Conservation (phyloP, 2,113 vertebrate species). For the Rhipidura dahli region DNA sequence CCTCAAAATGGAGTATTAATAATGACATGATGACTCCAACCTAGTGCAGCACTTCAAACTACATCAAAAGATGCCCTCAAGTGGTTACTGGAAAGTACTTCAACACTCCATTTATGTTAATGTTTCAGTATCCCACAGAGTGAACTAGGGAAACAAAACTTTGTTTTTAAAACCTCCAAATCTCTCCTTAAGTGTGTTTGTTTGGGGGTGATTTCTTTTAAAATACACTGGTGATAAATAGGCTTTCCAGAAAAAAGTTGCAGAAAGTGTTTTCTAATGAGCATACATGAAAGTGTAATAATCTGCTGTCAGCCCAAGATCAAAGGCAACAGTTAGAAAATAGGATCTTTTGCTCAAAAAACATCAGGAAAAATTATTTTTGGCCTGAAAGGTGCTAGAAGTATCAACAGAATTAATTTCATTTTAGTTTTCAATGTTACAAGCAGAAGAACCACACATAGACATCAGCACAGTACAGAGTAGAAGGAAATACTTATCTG, state of each 20-base stretch:
- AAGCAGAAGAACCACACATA: not conserved
- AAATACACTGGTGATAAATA: not conserved
- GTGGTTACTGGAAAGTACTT: conserved; percentile 14
- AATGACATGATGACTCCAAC: not conserved
- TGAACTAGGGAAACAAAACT: not conserved
- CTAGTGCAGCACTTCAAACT: not conserved
- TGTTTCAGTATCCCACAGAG: not conserved
- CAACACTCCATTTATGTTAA: not conserved
- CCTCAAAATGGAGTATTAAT: not conserved
- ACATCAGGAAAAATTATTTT: not conserved
- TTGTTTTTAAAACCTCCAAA: not conserved
- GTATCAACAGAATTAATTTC: not conserved
- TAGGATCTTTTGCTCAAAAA: not conserved
- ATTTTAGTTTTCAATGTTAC: not conserved
- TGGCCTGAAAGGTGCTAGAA: not conserved
- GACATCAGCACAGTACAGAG: not conserved
- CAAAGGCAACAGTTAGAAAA: not conserved
- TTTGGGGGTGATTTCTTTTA: not conserved
- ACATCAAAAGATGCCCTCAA: conserved; percentile 48
- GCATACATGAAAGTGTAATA: not conserved
- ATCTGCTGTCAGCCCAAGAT: not conserved
- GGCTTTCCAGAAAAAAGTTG: not conserved
- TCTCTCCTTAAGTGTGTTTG: not conserved
- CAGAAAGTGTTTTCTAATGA: not conserved
- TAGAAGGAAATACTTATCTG: not conserved